Percentiles rank a stretch among this genome's conserved stretches.
phyloP scores from a whole-genome alignment of 2,113 vertebrate species.

The Addax nasomaculatus region DNA sequence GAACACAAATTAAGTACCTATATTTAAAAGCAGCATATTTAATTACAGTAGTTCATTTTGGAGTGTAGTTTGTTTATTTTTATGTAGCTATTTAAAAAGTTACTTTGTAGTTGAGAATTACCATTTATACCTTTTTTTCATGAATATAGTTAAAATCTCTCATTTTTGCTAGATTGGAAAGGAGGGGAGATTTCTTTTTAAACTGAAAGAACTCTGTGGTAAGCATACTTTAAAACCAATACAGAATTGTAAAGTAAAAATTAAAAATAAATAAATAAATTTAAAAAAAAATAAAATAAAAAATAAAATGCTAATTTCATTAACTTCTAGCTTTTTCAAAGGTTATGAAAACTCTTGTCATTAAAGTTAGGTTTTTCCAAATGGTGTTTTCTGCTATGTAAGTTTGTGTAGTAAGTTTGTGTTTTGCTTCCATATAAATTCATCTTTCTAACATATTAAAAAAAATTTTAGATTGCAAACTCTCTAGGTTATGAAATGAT shows the following conservation, averaged over 20 bases:
- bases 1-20: not conserved
- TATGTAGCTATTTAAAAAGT: not conserved
- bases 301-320: not conserved
- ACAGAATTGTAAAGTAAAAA: no score
- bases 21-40: not conserved
- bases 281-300: no score
- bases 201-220: not conserved
- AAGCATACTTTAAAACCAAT: not conserved
- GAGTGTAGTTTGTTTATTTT: conserved; percentile 13
- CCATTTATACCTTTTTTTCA: not conserved
- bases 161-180: not conserved
- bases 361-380: not conserved
- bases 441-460: not conserved
- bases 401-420: not conserved
- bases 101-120: not conserved
- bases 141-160: not conserved
- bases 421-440: not conserved
- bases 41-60: not conserved
- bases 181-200: not conserved
- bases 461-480: not conserved
- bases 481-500: not conserved
- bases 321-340: not conserved
- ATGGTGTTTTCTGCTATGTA: not conserved
- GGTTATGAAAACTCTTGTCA: not conserved
- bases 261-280: no score